Evolutionary conservation across 2,113 vertebrate genomes (phyloP).

Genomic region (Burhinus oedicnemus): DNA sequence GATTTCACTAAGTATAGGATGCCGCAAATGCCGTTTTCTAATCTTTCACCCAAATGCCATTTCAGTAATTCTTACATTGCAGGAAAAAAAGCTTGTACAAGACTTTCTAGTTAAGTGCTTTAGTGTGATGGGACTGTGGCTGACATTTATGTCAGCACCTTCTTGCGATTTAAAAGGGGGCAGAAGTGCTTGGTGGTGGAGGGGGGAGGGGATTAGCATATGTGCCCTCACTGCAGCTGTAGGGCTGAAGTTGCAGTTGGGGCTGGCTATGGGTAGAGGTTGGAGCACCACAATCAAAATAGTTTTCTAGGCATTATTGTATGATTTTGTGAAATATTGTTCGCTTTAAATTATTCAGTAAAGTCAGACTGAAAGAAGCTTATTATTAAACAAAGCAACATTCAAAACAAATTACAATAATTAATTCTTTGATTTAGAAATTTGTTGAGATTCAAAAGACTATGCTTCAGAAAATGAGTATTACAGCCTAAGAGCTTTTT

Average conservation of each 20-base stretch:
- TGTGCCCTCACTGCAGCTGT: not conserved
- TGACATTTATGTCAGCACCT: not conserved
- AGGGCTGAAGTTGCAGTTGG: not conserved
- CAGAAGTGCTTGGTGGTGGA: not conserved
- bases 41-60: conserved; percentile 12
- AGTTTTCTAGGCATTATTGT: not conserved
- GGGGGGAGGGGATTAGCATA: not conserved
- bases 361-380: not conserved
- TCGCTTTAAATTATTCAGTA: not conserved
- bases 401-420: not conserved
- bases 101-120: not conserved
- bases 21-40: not conserved
- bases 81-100: not conserved
- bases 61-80: not conserved
- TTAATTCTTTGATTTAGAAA: not conserved
- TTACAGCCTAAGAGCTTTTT: not conserved
- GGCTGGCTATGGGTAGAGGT: not conserved
- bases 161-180: not conserved
- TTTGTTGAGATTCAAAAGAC: not conserved
- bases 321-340: not conserved
- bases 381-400: not conserved
- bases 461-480: not conserved
- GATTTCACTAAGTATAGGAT: not conserved
- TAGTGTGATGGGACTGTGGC: not conserved
- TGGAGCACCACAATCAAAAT: not conserved